A percentile compares a stretch with the other conserved stretches of the same genome.
These are phyloP conservation scores for Parauchenoglanis ngamensis DNA, from an alignment of 2,797 vertebrate genomes.

Conservation along the genomic window DNA sequence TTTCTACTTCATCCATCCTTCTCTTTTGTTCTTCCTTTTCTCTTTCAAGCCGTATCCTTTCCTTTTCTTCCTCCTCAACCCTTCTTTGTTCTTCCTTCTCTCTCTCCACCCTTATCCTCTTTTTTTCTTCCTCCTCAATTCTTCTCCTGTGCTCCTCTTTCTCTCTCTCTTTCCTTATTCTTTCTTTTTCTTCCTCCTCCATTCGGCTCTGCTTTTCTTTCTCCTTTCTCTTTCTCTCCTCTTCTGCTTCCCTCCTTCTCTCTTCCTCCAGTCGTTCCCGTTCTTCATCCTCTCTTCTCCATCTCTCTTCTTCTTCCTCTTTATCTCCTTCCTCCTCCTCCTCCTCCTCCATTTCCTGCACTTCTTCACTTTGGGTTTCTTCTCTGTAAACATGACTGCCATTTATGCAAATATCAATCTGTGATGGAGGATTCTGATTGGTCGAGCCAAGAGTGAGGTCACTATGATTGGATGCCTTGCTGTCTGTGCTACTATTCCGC, in stretches of 20 bases:
- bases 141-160: slow-evolving; percentile 23
- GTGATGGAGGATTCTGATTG: slow-evolving; percentile 66
- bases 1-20: neutral
- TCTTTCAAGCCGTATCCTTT: neutral
- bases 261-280: slow-evolving; percentile 42
- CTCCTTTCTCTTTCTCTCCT: neutral
- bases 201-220: slow-evolving; percentile 19
- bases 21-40: neutral
- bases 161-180: slow-evolving; percentile 4
- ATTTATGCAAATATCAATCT: slow-evolving; percentile 88
- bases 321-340: neutral
- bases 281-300: slow-evolving; percentile 34
- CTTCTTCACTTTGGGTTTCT: slow-evolving; percentile 67
- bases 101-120: neutral
- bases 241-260: slow-evolving; percentile 1
- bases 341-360: slow-evolving; percentile 33
- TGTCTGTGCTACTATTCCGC: slow-evolving; percentile 79
- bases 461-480: slow-evolving; percentile 73
- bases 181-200: slow-evolving; percentile 14
- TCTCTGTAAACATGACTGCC: slow-evolving; percentile 87
- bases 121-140: neutral
- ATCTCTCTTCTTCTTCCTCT: neutral
- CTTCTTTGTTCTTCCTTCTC: slow-evolving; percentile 27
- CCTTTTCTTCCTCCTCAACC: neutral
- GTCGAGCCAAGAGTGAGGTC: slow-evolving; percentile 68